Base-by-base conservation (phyloP, 2,797 vertebrate genomes). In the Alfaro cultratus region DNA sequence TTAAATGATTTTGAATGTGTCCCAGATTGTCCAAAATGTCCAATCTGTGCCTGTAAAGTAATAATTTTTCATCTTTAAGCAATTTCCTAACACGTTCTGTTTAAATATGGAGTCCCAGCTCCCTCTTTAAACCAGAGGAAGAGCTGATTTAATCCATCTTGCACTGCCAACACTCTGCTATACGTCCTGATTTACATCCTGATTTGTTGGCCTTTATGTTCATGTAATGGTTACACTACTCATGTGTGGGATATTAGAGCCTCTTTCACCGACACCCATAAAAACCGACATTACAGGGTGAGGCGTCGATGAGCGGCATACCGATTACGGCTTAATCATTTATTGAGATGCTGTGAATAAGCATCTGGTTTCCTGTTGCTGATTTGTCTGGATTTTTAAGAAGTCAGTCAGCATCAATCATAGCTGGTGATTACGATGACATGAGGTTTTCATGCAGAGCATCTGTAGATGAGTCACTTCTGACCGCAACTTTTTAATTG, bases 191-290 rank as follows among this genome's bases (percentile, higher is more conserved):
- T 93, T 90, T 89, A 88, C 87, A 89, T 80, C 80, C 83, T 77
- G 82, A 82, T 90, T 85, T 82, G 76, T 84, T 78, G 31, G 68
- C 86, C 89, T 88, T 86, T 80, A 90, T 80, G 76, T 76, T 68
- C 78, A 67, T 79, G 80, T 83, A 86, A 85, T 79, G 85, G 84
- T 71, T 79, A 80, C 77, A 53, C 81, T 83, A 75, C 87, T 93
- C 87, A 88, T 89, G 88, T 82, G 46, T 60, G 77, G 84, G 76
- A 83, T 86, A 91, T 92, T 90, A 92, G 85, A 73, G 83, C 89
- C 85, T 91, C 76, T 85, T 86, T 90, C 89, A 74, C 18, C 64
- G 79, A 86, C 57, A 82, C 85, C 82, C 80, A 81, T 90, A 91
- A 89, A 90, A 85, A 62, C 60, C 82, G 91, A 86, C 85, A 82